Base-by-base conservation (phyloP, 2,797 vertebrate species). In the Acanthopagrus latus region DNA sequence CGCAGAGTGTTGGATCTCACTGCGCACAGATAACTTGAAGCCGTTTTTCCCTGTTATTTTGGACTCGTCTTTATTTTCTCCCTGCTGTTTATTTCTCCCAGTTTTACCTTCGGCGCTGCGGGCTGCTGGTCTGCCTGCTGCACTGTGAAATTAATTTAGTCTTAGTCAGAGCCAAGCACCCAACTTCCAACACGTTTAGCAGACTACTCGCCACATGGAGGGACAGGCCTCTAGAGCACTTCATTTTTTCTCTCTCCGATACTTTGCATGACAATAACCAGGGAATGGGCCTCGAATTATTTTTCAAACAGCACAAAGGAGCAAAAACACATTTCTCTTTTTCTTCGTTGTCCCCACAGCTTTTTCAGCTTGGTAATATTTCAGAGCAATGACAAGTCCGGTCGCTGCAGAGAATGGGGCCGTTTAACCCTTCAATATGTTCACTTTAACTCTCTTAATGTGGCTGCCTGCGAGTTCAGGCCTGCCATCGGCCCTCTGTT, bases 291-390 rank as follows among this genome's bases (percentile, higher is more conserved):
- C 69, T 27, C 51, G 70, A 57, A 87, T 58, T 87, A 93, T 92
- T 94, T 91, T 88, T 91, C 91, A 92, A 85, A 78, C 62, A 20
- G 52, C 82, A 91, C 86, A 92, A 93, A 88, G 71, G 79, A 75
- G 73, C 25, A 60, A 60, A 89, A 71, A 0, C 57, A 33, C 90
- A 86, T 91, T 90, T 90, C 72, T 89, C 85, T 77, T 80, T 75
- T 70, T 46, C 56, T 29, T 71, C 63, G 63, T 77, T 72, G 60
- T 71, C 59, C 46, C 55, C 47, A n/a, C 3, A 65, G 68, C 76
- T 88, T 89, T 74, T 56, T 74, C 75, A 69, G 46, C 47, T 69
- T 64, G 62, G 64, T 81, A 62, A 92, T 93, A 88, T 90, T 89
- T 93, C 91, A 91, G 64, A 33, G 8, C 65, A 20, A 0, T 91